Conservation (phyloP, 2,797 vertebrate species). For the Tympanoctomys barrerae region DNA sequence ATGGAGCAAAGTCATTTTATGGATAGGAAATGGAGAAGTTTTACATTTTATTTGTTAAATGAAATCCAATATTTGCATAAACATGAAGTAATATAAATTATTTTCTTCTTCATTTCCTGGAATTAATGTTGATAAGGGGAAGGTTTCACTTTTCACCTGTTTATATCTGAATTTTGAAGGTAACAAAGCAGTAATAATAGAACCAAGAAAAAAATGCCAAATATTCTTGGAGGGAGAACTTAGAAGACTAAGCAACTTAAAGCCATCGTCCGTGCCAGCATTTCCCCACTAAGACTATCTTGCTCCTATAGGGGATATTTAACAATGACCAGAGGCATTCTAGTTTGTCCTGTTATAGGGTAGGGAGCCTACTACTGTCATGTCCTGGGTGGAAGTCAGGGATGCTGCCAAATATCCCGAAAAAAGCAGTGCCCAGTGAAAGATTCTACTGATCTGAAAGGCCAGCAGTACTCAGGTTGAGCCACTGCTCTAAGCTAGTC, state of each 20-base stretch:
- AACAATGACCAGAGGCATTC: not conserved
- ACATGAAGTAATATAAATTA: not conserved
- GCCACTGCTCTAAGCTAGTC: not conserved
- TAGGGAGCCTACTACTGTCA: fast-evolving
- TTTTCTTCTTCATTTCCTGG: not conserved
- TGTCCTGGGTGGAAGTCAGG: not conserved
- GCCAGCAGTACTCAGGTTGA: not conserved
- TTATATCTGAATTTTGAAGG: slow-evolving; percentile 13
- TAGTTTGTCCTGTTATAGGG: not conserved
- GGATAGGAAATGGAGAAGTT: not conserved
- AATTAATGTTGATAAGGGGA: not conserved
- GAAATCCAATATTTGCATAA: not conserved
- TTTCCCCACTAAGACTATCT: not conserved
- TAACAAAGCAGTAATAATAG: not conserved
- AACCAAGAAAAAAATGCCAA: not conserved
- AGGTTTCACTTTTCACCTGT: not conserved
- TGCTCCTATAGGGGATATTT: too few relatives aligned
- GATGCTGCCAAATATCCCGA: too few relatives aligned
- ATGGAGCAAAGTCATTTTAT: not conserved
- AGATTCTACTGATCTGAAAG: not conserved
- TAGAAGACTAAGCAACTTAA: not conserved
- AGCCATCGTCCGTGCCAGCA: fast-evolving
- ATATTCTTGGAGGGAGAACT: not conserved
- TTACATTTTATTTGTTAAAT: not conserved
- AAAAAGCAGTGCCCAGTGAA: fast-evolving